Base-by-base conservation (phyloP, 2,113 vertebrate genomes). In the Gasterosteus aculeatus region DNA sequence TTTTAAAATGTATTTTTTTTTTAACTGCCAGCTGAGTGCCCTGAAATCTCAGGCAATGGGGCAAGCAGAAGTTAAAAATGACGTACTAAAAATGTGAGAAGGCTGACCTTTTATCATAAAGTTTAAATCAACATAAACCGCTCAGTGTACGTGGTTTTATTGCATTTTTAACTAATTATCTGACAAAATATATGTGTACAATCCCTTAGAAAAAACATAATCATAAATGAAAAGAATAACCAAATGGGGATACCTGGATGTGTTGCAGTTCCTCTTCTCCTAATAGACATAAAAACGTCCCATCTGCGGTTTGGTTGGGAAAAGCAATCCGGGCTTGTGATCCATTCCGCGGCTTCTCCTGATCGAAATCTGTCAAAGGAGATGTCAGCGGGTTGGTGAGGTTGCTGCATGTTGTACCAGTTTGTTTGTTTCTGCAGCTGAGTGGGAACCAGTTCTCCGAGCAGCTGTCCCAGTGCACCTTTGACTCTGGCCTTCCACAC, bases 401-500 rank as follows among this genome's bases (percentile, higher is more conserved):
- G 86, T 79, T 72, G 63, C 31, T 4, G 7, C 4, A 53, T 19
- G 54, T 16, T 61, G 53, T 58, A 54, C 7, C 15, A 44, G 68
- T 46, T 26, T 75, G 72, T 49, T 70, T 33, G 63, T 49, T 64
- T 53, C 47, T 51, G 29, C 41, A 67, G 63, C 62, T 33, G 38
- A 58, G 49, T 41, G 46, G 46, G 19, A 77, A 62, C 44, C 78
- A 49, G 63, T 72, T 41, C 53, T 19, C 84, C 65, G 74, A 75
- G 70, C 78, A 87, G 80, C 85, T 80, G 84, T 63, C 76, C 59
- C 69, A 6, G 35, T 47, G 82, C 86, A 91, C 89, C 84, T 91
- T 89, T 92, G 86, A 88, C 90, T 89, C 85, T 26, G 88, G 86
- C 91, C 87, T 89, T 81, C 77, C 72, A 54, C 77, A 72, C 33